phyloP scores from a whole-genome alignment of 2,113 vertebrate species.

The Psilopogon haemacephalus region DNA sequence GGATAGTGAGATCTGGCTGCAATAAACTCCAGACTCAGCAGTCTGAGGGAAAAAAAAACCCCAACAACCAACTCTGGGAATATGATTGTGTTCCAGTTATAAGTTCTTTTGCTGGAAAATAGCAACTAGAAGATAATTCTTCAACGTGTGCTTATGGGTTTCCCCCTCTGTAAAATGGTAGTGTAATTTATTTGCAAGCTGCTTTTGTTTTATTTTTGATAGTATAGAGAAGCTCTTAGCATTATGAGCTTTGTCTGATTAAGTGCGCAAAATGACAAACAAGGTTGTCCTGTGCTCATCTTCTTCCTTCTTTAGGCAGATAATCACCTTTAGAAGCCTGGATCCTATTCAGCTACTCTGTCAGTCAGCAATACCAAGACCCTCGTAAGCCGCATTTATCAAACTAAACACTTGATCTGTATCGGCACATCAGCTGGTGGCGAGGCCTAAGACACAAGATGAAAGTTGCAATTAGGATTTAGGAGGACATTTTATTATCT shows the following conservation, averaged over 20 bases:
- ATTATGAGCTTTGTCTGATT: conserved; percentile 77
- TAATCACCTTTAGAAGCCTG: conserved; percentile 86
- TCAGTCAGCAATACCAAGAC: conserved; percentile 67
- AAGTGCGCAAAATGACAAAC: conserved; percentile 82
- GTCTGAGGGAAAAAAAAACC: not conserved
- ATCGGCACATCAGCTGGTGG: conserved; percentile 75
- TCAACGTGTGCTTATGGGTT: not conserved
- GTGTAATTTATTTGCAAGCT: conserved; percentile 71
- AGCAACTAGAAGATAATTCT: not conserved
- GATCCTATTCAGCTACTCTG: conserved; percentile 80
- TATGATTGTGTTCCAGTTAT: not conserved
- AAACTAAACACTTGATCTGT: conserved; percentile 84
- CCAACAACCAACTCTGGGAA: not conserved
- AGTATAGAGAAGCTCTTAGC: conserved; percentile 68
- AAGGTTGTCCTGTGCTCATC: conserved; percentile 78
- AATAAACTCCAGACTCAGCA: not conserved
- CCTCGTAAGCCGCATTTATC: conserved; percentile 81
- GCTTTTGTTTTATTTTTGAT: conserved; percentile 80
- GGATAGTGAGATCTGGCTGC: not conserved
- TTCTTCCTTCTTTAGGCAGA: conserved; percentile 83
- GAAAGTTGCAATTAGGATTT: conserved; percentile 81
- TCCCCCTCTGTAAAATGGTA: conserved; percentile 5
- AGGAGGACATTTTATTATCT: conserved; percentile 79
- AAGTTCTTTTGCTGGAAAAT: conserved; percentile 1
- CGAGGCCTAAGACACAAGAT: conserved; percentile 71